Conservation (phyloP, 2,113 vertebrate species). For the Noturus placidus region DNA sequence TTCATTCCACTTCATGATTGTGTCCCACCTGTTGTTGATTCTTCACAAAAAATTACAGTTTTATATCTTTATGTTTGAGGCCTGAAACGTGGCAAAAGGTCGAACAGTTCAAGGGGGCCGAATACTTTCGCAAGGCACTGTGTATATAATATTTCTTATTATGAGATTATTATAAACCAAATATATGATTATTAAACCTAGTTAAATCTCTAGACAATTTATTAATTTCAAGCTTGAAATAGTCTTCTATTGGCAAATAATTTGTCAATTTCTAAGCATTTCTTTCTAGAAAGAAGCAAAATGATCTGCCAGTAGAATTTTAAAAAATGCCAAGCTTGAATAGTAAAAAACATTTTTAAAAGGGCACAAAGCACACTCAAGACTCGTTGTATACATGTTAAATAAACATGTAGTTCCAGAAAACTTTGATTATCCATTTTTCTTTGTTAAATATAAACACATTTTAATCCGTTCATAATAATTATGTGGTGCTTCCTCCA, state of each 20-base stretch:
- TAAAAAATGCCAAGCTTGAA: background rate
- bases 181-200: background rate
- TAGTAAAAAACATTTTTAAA: background rate
- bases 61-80: no score
- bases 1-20: no score
- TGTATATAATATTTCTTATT: background rate
- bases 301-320: background rate
- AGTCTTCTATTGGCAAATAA: background rate
- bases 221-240: background rate
- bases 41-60: no score
- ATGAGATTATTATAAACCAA: background rate
- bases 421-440: background rate
- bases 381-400: background rate
- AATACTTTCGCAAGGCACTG: no score
- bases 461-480: background rate
- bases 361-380: background rate
- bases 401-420: background rate
- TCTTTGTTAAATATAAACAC: background rate
- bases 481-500: background rate
- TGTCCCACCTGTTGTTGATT: no score
- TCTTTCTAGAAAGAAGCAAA: background rate
- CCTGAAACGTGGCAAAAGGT: no score
- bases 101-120: no score
- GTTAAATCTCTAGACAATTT: background rate
- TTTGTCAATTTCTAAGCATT: background rate